Evolutionary conservation across 2,113 vertebrate genomes (phyloP).

Genomic region (Lonchura striata): DNA sequence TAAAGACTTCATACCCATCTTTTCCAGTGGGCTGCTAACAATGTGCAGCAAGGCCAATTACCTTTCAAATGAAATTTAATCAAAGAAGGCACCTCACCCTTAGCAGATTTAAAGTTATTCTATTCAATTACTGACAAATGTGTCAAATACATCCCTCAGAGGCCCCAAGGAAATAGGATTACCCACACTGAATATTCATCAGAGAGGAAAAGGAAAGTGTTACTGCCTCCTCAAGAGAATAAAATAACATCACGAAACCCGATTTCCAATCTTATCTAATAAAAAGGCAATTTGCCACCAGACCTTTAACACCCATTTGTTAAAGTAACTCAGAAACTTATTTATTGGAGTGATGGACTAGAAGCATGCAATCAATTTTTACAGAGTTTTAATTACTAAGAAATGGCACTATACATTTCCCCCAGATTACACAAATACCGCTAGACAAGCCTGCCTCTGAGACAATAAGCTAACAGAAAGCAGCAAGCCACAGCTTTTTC

Average conservation of each 20-base stretch:
- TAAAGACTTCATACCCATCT: neutral
- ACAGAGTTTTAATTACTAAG: neutral
- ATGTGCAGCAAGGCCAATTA: neutral
- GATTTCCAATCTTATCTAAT: neutral
- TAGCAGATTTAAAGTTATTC: neutral
- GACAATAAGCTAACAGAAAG: neutral
- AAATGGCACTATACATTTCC: neutral
- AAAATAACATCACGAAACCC: rapidly evolving
- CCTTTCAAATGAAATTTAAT: neutral
- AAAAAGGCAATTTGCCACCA: neutral
- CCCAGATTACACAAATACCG: neutral
- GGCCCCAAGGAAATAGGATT: neutral
- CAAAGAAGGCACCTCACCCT: neutral
- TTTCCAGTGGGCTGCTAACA: neutral
- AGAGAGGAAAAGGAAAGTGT: neutral
- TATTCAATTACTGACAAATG: neutral
- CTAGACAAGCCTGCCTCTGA: neutral
- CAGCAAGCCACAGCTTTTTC: neutral
- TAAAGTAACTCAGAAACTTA: neutral
- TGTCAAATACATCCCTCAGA: neutral
- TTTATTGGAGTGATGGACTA: neutral
- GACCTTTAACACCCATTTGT: neutral
- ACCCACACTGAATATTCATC: neutral
- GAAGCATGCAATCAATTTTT: neutral
- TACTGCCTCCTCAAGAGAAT: neutral